Base-by-base conservation (phyloP, 2,797 vertebrate genomes). In the Sebastes kiyomatsui region DNA sequence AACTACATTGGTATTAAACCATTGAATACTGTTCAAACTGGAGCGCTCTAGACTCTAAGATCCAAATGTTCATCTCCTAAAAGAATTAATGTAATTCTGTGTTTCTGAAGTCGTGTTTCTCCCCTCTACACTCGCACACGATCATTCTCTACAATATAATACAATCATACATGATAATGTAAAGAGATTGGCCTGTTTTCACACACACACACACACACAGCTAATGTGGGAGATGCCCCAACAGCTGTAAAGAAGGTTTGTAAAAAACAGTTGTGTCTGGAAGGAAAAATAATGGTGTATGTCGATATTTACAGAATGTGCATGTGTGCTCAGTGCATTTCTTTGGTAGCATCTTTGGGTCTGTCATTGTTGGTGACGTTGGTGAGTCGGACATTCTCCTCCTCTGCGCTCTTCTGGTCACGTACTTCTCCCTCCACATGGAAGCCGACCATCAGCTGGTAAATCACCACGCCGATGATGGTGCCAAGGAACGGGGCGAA, bases 381-480 rank as follows among this genome's bases (percentile, higher is more conserved):
- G 52, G 97, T 96, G 77, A 99, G 93, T 87, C 96, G 96, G 79
- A 99, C 96, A 13, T 96, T 96, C 85, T 96, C 95, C 49, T 95
- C 86, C 49, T 94, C 91, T 42, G 83, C 78, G 3, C 73, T 85
- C 30, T 95, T 93, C 0, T 7, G 89, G 64, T 97, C 96, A 5
- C 96, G 95, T 0, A 77, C 93, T 56, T 97, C 95, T n/a, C 96
- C 96, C 82, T 99, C 97, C 54, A 95, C 82, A 0, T 99, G 98
- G 83, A 96, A 99, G 20, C 98, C 98, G 0, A 99, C 97, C 96
- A 97, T 97, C 80, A 98, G 6, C 91, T 99, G 98, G 90, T 99
- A 99, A 80, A 99, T 94, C 0, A 97, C 27, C 72, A 97, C 96
- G 0, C 98, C 98, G 0, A 96, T 89, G 23, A 97, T 55, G 71